Evolutionary conservation across 2,888 invertebrate genomes (phyloP).

Genomic region (Blastobasis adustella): DNA sequence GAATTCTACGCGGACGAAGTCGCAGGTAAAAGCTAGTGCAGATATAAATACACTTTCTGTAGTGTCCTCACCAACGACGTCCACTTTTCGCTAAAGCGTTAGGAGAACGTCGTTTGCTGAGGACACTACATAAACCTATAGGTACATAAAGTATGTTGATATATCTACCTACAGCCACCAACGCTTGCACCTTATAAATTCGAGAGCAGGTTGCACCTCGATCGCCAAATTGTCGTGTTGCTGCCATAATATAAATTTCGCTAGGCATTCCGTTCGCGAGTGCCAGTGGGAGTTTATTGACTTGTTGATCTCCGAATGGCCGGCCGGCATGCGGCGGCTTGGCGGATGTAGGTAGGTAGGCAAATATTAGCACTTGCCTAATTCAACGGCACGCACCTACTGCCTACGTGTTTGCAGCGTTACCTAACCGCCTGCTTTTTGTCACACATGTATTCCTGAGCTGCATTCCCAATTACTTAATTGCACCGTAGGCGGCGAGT

Average conservation of each 20-base stretch:
- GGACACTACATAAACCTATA: too few species aligned
- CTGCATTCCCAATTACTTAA: conserved; percentile 33
- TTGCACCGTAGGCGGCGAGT: conserved; percentile 35
- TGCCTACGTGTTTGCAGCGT: conserved; percentile 43
- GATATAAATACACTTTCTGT: too few species aligned
- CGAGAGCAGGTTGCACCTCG: background rate
- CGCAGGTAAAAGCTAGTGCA: too few species aligned
- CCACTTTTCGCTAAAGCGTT: too few species aligned
- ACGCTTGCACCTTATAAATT: background rate
- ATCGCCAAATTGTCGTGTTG: background rate
- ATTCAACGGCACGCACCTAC: conserved; percentile 35
- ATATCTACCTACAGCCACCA: too few species aligned
- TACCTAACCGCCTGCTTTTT: conserved; percentile 45
- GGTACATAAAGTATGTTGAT: too few species aligned
- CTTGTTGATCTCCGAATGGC: conserved; percentile 28
- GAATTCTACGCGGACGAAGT: too few species aligned
- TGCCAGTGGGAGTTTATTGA: conserved; percentile 55
- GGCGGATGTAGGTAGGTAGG: conserved; percentile 63
- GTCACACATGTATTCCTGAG: conserved; percentile 33
- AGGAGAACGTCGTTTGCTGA: too few species aligned
- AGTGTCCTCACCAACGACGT: too few species aligned
- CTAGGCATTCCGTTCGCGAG: background rate
- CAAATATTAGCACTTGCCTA: conserved; percentile 68
- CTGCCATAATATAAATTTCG: background rate
- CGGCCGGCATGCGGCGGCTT: conserved; percentile 46